Percentiles rank a stretch among this genome's conserved stretches.
Conservation (phyloP, 2,888 invertebrate genomes). For the Pristionchus entomophagus region DNA sequence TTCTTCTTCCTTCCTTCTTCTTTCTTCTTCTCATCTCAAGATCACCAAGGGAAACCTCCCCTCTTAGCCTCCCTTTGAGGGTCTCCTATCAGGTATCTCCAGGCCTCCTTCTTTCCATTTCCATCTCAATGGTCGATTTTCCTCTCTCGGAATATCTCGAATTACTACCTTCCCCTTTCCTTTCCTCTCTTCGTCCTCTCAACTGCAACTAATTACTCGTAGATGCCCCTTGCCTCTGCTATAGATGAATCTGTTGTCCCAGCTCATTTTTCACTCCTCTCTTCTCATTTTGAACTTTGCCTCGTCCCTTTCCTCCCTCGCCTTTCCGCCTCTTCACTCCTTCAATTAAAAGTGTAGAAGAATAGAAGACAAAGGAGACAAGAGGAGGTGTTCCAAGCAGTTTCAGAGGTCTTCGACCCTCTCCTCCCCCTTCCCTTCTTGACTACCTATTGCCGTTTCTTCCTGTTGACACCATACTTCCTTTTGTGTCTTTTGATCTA, state of each 20-base stretch:
- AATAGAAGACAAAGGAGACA: background rate
- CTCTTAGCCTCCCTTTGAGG: background rate
- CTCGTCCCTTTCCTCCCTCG: background rate
- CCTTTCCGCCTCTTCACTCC: no score
- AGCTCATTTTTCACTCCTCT: slow-evolving; percentile 9
- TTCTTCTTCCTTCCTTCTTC: no score
- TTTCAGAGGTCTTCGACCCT: background rate
- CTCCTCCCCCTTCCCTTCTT: background rate
- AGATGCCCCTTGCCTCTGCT: background rate
- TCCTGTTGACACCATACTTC: background rate
- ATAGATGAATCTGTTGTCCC: no score
- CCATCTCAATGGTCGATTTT: slow-evolving; percentile 3
- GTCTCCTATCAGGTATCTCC: slow-evolving; percentile 19
- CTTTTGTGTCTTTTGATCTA: background rate
- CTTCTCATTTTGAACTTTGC: slow-evolving; percentile 36
- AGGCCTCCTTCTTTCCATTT: no score
- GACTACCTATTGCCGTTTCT: background rate
- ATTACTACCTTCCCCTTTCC: background rate
- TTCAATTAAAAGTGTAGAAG: slow-evolving; percentile 33
- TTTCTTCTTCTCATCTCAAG: background rate
- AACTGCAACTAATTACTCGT: slow-evolving; percentile 28
- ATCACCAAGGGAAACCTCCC: background rate
- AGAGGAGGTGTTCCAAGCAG: background rate
- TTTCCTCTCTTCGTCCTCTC: background rate
- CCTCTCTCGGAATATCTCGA: slow-evolving; percentile 3